Evolutionary conservation across 2,113 vertebrate genomes (phyloP).

Genomic region (Danionella cerebrum): DNA sequence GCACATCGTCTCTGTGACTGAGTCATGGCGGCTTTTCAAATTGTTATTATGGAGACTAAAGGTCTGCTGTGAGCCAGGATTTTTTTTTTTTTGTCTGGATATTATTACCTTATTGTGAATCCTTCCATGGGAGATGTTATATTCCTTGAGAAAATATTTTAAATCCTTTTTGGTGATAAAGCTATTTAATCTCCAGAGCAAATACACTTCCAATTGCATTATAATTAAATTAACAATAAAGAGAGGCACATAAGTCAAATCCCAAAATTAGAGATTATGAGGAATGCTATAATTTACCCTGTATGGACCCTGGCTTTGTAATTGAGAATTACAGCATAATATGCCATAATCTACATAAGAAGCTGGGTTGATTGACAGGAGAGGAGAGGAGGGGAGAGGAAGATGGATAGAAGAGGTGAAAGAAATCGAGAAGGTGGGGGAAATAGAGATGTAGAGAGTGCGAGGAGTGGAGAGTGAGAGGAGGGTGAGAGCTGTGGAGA

Average conservation of each 20-base stretch:
- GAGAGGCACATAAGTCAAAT: neutral
- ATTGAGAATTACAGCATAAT: conserved; percentile 3
- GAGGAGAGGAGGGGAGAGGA: neutral
- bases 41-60: neutral
- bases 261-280: conserved; percentile 1
- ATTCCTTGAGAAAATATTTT: neutral
- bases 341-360: neutral
- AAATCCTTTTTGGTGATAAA: conserved; percentile 6
- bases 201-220: neutral
- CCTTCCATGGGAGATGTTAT: neutral
- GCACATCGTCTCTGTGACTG: neutral
- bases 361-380: neutral
- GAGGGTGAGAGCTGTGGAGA: too few relatives aligned
- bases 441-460: too few relatives aligned
- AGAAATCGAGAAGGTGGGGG: too few relatives aligned
- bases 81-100: neutral
- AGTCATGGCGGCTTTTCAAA: neutral
- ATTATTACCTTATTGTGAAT: neutral
- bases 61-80: neutral
- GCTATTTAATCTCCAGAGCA: neutral
- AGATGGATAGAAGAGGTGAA: too few relatives aligned
- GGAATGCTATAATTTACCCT: neutral
- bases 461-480: too few relatives aligned
- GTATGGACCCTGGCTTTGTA: neutral
- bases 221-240: neutral